These are phyloP conservation scores for Zingel zingel DNA, from an alignment of 2,113 vertebrate genomes.

Conservation along the genomic window DNA sequence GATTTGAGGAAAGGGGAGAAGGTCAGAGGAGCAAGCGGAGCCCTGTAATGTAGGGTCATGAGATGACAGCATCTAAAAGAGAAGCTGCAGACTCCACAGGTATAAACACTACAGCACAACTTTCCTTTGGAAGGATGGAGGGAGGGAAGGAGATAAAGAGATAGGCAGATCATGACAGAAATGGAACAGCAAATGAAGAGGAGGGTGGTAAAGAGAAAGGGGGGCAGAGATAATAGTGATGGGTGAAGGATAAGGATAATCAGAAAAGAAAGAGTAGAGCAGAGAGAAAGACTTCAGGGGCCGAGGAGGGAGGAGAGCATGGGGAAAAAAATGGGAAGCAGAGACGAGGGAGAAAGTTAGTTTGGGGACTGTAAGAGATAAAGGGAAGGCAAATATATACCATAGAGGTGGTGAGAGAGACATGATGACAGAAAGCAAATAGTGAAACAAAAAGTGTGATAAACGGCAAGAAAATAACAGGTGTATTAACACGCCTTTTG, in stretches of 20 bases:
- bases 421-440: background rate
- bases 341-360: background rate
- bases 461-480: background rate
- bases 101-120: conserved; percentile 19
- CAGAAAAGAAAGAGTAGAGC: background rate
- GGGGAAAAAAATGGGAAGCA: background rate
- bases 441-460: background rate
- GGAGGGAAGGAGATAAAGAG: conserved; percentile 25
- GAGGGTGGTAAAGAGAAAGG: background rate
- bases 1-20: conserved; percentile 34
- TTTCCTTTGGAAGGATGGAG: conserved; percentile 7
- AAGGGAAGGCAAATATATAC: no score
- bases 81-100: conserved; percentile 41
- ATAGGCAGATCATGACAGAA: conserved; percentile 26
- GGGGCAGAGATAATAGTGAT: conserved; percentile 50
- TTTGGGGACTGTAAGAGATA: background rate
- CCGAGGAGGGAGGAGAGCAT: background rate
- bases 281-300: background rate
- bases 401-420: background rate
- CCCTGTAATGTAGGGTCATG: conserved; percentile 56
- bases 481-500: background rate
- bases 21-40: conserved; percentile 43
- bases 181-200: conserved; percentile 37
- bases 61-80: conserved; percentile 41
- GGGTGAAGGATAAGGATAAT: background rate